phyloP scores from a whole-genome alignment of 1,140 invertebrate species.

The Theocolax elegans region DNA sequence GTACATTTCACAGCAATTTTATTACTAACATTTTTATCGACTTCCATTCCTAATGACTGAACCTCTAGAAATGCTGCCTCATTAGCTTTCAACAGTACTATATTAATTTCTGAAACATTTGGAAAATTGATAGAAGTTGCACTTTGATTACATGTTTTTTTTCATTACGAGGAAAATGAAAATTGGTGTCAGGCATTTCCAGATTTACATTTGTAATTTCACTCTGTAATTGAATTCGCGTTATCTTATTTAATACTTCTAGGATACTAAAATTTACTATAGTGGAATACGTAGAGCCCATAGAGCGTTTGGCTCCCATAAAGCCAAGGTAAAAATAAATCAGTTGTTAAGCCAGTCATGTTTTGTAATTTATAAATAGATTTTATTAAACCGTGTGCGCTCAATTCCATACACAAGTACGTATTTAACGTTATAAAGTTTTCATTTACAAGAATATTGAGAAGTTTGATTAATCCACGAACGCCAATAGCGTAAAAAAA shows the following conservation, averaged over 20 bases:
- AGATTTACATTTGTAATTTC: not conserved
- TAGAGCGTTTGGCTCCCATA: not conserved
- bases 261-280: not conserved
- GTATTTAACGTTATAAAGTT: slow-evolving; percentile 36
- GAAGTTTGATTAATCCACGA: slow-evolving; percentile 9
- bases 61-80: too few species aligned
- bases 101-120: too few species aligned
- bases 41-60: too few species aligned
- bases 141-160: not conserved
- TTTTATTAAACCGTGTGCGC: slow-evolving; percentile 23
- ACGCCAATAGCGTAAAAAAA: slow-evolving; percentile 39
- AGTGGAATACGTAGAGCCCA: not conserved
- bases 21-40: too few species aligned
- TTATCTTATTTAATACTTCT: not conserved
- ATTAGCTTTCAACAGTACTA: too few species aligned
- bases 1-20: too few species aligned
- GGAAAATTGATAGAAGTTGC: too few species aligned
- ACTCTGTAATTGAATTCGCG: not conserved
- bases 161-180: too few species aligned
- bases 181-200: not conserved
- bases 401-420: slow-evolving; percentile 38
- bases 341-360: not conserved
- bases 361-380: not conserved
- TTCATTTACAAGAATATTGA: slow-evolving; percentile 26
- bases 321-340: not conserved